These are phyloP conservation scores for Camponotus pennsylvanicus DNA, from an alignment of 1,140 invertebrate genomes.

Conservation along the genomic window DNA sequence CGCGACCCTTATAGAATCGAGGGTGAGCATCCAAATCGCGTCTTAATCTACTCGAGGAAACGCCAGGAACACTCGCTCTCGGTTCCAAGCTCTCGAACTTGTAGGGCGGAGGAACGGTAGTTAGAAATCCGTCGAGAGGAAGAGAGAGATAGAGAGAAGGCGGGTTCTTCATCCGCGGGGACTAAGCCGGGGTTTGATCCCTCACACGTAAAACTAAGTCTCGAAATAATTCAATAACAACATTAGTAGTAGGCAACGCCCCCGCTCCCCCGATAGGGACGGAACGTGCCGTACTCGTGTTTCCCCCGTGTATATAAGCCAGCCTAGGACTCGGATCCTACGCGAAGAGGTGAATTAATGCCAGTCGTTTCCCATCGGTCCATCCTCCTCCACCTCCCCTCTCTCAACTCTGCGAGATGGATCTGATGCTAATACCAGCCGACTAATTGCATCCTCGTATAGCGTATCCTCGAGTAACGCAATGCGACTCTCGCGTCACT, in stretches of 20 bases:
- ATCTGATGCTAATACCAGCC: conserved; percentile 80
- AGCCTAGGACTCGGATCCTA: conserved; percentile 57
- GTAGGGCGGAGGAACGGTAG: conserved; percentile 51
- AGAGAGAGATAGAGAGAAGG: conserved; percentile 33
- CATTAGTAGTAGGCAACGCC: conserved; percentile 76
- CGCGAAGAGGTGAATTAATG: conserved; percentile 71
- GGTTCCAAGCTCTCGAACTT: conserved; percentile 25
- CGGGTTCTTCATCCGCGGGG: conserved; percentile 79
- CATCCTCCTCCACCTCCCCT: conserved; percentile 37
- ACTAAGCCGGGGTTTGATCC: conserved; percentile 78
- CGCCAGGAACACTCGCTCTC: conserved; percentile 53
- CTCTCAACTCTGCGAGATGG: conserved; percentile 72
- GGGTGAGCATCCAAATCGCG: conserved; percentile 78
- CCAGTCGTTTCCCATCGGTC: conserved; percentile 63
- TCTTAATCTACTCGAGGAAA: conserved; percentile 81
- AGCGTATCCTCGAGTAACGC: conserved; percentile 56
- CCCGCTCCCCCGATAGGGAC: conserved; percentile 37
- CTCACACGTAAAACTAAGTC: conserved; percentile 81
- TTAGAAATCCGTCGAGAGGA: conserved; percentile 28
- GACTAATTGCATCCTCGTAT: conserved; percentile 75
- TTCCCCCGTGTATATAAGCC: conserved; percentile 41
- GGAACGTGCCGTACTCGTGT: conserved; percentile 53
- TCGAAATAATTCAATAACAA: conserved; percentile 85
- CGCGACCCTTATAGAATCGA: conserved; percentile 37
- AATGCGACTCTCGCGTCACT: not conserved